Conservation (phyloP, 2,888 invertebrate species). For the Brassicogethes aeneus region DNA sequence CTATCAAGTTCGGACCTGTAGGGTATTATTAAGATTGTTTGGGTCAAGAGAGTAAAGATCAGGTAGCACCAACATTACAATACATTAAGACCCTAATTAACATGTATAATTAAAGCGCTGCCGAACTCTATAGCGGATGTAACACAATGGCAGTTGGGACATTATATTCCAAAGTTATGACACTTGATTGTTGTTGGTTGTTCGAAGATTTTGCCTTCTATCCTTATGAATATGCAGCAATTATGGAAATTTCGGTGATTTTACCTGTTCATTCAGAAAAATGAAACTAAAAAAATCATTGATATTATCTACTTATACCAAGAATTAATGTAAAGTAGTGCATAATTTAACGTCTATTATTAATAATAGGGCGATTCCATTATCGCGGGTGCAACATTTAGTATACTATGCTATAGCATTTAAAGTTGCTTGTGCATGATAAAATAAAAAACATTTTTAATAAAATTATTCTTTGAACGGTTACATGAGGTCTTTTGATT, state of each 20-base stretch:
- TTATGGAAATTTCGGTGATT: not conserved
- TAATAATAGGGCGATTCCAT: too few relatives aligned
- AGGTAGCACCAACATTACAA: slow-evolving; percentile 20
- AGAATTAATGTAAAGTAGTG: too few relatives aligned
- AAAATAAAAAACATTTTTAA: too few relatives aligned
- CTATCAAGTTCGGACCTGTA: not conserved
- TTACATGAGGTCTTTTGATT: too few relatives aligned
- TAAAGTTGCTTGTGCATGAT: too few relatives aligned
- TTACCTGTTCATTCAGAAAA: not conserved
- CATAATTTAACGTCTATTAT: too few relatives aligned
- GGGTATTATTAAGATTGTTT: slow-evolving; percentile 15
- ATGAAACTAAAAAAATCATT: too few relatives aligned
- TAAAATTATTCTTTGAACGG: too few relatives aligned
- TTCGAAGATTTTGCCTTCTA: not conserved
- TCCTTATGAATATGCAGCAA: not conserved
- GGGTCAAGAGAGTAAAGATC: slow-evolving; percentile 38
- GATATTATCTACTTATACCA: too few relatives aligned
- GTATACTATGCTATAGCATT: too few relatives aligned
- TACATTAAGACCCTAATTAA: slow-evolving; percentile 21
- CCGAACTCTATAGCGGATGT: slow-evolving; percentile 28
- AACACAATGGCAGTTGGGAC: slow-evolving; percentile 13
- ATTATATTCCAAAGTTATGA: slow-evolving; percentile 13
- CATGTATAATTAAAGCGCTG: slow-evolving; percentile 28
- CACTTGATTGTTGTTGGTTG: not conserved
- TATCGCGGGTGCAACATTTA: too few relatives aligned